Evolutionary conservation across 1,140 invertebrate species (phyloP).

Genomic region (Bombus haemorrhoidalis): DNA sequence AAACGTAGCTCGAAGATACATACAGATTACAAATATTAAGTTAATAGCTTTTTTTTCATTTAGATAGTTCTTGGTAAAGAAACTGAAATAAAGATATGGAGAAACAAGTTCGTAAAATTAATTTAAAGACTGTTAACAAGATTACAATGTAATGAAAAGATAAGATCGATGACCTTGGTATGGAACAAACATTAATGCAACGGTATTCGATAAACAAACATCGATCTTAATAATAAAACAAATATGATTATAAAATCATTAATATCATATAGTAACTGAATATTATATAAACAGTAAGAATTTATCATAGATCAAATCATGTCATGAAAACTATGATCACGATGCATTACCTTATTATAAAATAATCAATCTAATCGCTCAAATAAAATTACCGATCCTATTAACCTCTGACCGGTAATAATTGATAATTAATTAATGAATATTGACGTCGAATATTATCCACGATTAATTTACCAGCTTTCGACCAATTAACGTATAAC

Average conservation of each 20-base stretch:
- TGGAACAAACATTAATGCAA: too few species aligned
- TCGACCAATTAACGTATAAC: conserved; percentile 4
- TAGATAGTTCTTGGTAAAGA: too few species aligned
- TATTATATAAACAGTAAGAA: background rate
- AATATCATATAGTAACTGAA: background rate
- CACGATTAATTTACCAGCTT: conserved; percentile 28
- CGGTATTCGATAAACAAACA: too few species aligned
- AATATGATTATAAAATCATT: background rate
- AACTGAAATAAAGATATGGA: too few species aligned
- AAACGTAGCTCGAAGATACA: too few species aligned
- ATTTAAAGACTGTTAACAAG: too few species aligned
- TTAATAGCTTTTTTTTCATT: too few species aligned
- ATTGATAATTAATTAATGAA: conserved; percentile 35
- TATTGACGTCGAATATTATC: conserved; percentile 5
- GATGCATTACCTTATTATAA: background rate
- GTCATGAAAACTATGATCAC: background rate
- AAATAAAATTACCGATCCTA: conserved; percentile 6
- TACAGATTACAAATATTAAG: too few species aligned
- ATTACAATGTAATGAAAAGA: too few species aligned
- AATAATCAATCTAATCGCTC: background rate
- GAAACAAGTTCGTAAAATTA: too few species aligned
- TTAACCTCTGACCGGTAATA: conserved; percentile 4
- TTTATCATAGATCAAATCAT: background rate
- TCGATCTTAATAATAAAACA: background rate
- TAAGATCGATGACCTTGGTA: too few species aligned